Base-by-base conservation (phyloP, 2,797 vertebrate species). In the Epinephelus coioides region DNA sequence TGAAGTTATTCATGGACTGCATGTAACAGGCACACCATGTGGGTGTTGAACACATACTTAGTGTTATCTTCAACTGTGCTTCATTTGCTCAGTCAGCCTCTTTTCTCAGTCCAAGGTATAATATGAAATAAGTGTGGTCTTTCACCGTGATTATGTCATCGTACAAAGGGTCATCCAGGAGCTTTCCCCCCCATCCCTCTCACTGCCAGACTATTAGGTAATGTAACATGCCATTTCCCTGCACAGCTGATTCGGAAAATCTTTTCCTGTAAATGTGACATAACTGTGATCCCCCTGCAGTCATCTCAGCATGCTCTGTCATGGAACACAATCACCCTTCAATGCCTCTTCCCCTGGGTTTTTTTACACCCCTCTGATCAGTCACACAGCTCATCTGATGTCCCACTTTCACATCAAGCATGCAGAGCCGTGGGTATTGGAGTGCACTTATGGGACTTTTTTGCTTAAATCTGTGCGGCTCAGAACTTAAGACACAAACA, bases 1-100 rank as follows among this genome's bases (percentile, higher is more conserved):
- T 65, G 68, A 81, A 68, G 79, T 79, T 86, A 87, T 85, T 90
- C 74, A 87, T 77, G 86, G 82, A 65, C 34, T 9, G 67, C 80
- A 75, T 69, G 4, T 73, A 78, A 61, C 77, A 78, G 59, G 55
- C 66, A 13, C 54, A 44, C 25, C 64, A 19, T 76, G 87, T 87
- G 79, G 82, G 82, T 14, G 55, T 46, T n/a, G 60, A 76, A 57
- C 19, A 9, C 65, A 71, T 34, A 69, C 59, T 77, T 59, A 38
- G 69, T 40, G 71, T 76, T 69, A 60, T 74, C 53, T 78, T 34
- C 81, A 77, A 34, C 71, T 27, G 6, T 2, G 73, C 62, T 68
- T 69, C 46, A 46, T 80, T 76, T 72, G 46, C 79, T 83, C 70
- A 27, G 2, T 82, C 54, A 19, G 75, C 17, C 13, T 73, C 19